Evolutionary conservation across 2,888 invertebrate species (phyloP).

Genomic region (Phlogophora meticulosa): DNA sequence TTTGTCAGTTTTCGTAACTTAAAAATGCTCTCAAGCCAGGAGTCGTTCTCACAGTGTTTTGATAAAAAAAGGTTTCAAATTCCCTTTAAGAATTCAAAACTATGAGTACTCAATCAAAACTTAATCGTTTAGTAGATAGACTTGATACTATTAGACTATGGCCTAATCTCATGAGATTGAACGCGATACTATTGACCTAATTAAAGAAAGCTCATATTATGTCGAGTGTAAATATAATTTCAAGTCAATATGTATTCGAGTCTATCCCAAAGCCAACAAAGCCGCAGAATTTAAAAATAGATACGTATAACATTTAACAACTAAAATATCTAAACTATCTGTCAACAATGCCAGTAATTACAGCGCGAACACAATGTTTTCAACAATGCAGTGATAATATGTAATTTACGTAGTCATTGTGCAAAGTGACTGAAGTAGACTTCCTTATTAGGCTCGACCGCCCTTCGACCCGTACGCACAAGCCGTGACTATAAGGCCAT

Average conservation of each 20-base stretch:
- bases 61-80: neutral
- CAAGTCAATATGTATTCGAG: neutral
- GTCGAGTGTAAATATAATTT: too few species aligned
- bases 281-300: constrained; percentile 4
- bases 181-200: too few species aligned
- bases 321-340: constrained; percentile 27
- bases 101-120: too few species aligned
- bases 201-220: too few species aligned
- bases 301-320: constrained; percentile 10
- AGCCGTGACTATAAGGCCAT: constrained; percentile 68
- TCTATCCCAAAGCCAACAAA: neutral
- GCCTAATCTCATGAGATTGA: too few species aligned
- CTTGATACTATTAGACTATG: too few species aligned
- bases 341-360: constrained; percentile 54
- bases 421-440: constrained; percentile 71
- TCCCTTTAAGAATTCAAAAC: neutral
- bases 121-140: too few species aligned
- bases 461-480: constrained; percentile 62
- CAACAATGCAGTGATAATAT: constrained; percentile 47
- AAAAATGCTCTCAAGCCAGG: neutral
- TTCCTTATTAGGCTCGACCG: constrained; percentile 75
- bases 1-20: neutral
- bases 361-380: constrained; percentile 37
- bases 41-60: neutral
- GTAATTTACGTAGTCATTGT: constrained; percentile 66